Conservation (phyloP, 2,888 invertebrate species). For the Stenichneumon culpator region DNA sequence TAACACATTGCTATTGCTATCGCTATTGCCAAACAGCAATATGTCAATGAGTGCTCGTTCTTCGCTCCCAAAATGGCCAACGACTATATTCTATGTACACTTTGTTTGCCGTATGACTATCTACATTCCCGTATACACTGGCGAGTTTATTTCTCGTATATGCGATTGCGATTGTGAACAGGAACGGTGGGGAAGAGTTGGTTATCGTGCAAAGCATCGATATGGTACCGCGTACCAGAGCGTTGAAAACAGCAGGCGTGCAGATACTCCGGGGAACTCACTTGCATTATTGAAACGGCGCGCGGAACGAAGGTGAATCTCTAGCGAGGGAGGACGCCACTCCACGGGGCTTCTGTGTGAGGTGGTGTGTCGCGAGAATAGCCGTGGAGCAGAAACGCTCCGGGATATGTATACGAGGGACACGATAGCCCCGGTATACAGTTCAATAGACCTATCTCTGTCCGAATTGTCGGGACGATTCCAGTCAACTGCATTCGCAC, state of each 20-base stretch:
- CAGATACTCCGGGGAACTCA: constrained; percentile 16
- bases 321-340: constrained; percentile 9
- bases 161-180: not conserved
- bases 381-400: constrained; percentile 11
- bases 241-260: constrained; percentile 14
- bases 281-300: constrained; percentile 50
- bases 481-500: constrained; percentile 32
- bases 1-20: too few species aligned
- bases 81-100: not conserved
- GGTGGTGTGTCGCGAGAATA: constrained; percentile 7
- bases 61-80: not conserved
- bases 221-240: not conserved
- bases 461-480: constrained; percentile 22
- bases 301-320: constrained; percentile 32
- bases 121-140: not conserved
- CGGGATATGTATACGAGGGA: constrained; percentile 36
- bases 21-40: not conserved
- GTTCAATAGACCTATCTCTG: constrained; percentile 2
- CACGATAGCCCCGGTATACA: not conserved
- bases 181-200: not conserved
- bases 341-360: not conserved
- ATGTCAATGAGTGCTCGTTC: not conserved
- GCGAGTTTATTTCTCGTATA: not conserved
- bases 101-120: not conserved
- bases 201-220: constrained; percentile 17